These are phyloP conservation scores for Penaeus monodon DNA, from an alignment of 2,888 invertebrate species.

Conservation along the genomic window DNA sequence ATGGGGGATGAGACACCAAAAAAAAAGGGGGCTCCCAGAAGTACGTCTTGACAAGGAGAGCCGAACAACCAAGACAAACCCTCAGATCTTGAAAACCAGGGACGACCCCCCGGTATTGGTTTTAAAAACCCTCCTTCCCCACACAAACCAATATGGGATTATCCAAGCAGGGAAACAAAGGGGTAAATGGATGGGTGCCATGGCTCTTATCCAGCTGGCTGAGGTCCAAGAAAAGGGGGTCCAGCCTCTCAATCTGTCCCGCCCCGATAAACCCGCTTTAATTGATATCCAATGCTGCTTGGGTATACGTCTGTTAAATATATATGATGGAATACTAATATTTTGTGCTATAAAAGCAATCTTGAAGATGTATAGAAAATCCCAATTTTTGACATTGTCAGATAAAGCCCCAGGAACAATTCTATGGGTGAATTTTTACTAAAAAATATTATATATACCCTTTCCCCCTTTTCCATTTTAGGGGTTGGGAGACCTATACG, in stretches of 20 bases:
- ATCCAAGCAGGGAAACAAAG: slow-evolving; percentile 70
- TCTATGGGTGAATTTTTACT: too few species aligned
- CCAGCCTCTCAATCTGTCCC: slow-evolving; percentile 65
- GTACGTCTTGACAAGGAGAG: slow-evolving; percentile 71
- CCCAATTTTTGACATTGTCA: too few species aligned
- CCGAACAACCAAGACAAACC: slow-evolving; percentile 48
- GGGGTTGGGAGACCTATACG: too few species aligned
- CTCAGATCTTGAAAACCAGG: slow-evolving; percentile 13
- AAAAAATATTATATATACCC: too few species aligned
- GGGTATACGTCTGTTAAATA: too few species aligned
- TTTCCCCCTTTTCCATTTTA: too few species aligned
- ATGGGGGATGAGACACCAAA: slow-evolving; percentile 71
- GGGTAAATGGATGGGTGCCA: slow-evolving; percentile 75
- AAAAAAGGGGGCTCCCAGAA: slow-evolving; percentile 76
- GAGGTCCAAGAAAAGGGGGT: slow-evolving; percentile 66
- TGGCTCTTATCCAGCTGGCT: slow-evolving; percentile 76
- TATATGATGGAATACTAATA: too few species aligned
- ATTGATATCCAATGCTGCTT: slow-evolving; percentile 2
- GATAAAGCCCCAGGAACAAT: too few species aligned
- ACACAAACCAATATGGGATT: slow-evolving; percentile 20
- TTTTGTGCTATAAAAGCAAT: too few species aligned
- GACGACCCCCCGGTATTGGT: slow-evolving; percentile 44
- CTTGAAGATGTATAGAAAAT: too few species aligned
- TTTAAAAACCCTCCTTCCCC: slow-evolving; percentile 45
- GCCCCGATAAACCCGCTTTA: slow-evolving; percentile 47